Base-by-base conservation (phyloP, 2,797 vertebrate species). In the Crocidura indochinensis region DNA sequence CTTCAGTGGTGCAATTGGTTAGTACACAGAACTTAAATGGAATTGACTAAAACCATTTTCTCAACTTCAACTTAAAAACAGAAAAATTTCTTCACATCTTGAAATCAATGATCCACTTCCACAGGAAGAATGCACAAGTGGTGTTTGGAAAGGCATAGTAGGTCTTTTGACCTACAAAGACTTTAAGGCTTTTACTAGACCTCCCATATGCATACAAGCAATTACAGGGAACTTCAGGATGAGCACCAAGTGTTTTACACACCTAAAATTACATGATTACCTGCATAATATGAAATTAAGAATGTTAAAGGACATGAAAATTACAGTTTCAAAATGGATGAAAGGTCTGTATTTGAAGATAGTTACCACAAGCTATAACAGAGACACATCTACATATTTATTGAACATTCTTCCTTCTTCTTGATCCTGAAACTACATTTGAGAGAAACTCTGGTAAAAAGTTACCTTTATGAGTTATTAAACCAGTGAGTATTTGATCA, bases 181-280 rank as follows among this genome's bases (percentile, higher is more conserved):
- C 10, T 27, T 8, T 47, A 56, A 53, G 27, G 60, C 46, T 8
- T 26, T 24, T 22, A 53, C 4, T 47, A 11, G 67, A 44, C 9
- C n/a, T 56, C 11, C 14, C 27, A 31, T 64, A 60, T 24, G 5
- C 17, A 62, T n/a, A 78, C 10, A 26, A 29, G 29, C 12, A 19
- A 78, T 68, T 76, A 24, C 74, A 86, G 47, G 24, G 2, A 47
- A n/a, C 8, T 4, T 38, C 38, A 38, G 38, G 38, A 38, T 38
- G 38, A 38, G 27, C 49, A 82, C 7, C 19, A 74, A 76, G 10
- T 68, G 53, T 22, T 65, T 27, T 73, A 71, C n/a, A 38, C 91
- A 56, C n/a, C 60, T 74, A 84, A 79, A 84, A 85, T 82, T 31
- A 86, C 60, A 82, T 27, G 44, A 91, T 29, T 26, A 83, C 38